Base-by-base conservation (phyloP, 2,888 invertebrate species). In the Sympetrum striolatum region DNA sequence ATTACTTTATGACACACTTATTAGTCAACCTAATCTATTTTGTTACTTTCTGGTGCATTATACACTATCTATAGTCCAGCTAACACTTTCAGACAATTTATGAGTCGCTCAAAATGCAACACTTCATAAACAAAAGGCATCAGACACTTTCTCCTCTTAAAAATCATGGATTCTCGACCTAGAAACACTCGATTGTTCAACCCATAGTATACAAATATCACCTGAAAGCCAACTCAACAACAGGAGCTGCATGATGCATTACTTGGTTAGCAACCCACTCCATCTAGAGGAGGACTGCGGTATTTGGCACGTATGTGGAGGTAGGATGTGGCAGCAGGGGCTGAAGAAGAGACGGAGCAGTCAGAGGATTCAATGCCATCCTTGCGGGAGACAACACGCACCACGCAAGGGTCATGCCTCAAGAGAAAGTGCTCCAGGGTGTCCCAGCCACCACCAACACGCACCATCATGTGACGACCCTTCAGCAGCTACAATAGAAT, bases 361-460 rank as follows among this genome's bases (percentile, higher is more conserved):
- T 91, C 91, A 92, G 92, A 82, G 92, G 91, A 73, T 91, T 91
- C 93, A 90, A 93, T 93, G 91, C 92, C 94, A 93, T 93, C 94
- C 93, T 94, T 95, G 92, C 93, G 93, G 92, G 95, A 94, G 91
- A 94, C 93, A 92, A 93, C 93, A 93, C 94, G 94, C 92, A 96
- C 96, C 96, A 97, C 97, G 94, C 97, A 97, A 80, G 98, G 98
- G 94, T 97, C 97, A 94, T 98, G 98, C 91, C 98, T 96, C 92
- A 96, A 96, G 93, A 98, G 95, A 95, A 98, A 98, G 95, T 98
- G 98, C 94, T 98, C 98, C 93, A 98, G 94, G 31, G 98, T 98
- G 95, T 98, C 98, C 98, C 98, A 98, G 92, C 98, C 98, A 92
- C 98, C 98, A 91, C 98, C 98, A 90, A 98, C 98, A 92, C 98